phyloP scores from a whole-genome alignment of 2,797 vertebrate genomes.

The Bucorvus abyssinicus region DNA sequence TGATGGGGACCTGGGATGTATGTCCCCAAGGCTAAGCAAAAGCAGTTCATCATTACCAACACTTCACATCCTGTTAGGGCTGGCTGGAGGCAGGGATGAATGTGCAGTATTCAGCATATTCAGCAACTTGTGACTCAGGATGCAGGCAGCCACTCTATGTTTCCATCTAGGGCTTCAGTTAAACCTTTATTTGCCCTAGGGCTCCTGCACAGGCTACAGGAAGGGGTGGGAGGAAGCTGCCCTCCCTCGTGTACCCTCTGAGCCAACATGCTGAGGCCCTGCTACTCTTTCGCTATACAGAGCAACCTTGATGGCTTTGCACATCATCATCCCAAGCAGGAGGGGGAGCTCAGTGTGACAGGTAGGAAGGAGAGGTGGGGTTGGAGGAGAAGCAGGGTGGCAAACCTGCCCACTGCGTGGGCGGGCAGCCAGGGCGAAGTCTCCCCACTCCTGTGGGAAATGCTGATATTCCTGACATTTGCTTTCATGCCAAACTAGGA shows the following conservation, averaged over 20 bases:
- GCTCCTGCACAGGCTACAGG: background rate
- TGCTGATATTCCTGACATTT: slow-evolving; percentile 18
- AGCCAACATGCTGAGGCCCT: background rate
- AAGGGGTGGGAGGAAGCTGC: background rate
- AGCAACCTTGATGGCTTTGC: background rate
- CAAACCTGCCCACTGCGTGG: background rate
- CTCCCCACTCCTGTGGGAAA: background rate
- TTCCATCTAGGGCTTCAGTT: background rate
- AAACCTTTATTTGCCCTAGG: slow-evolving; percentile 2
- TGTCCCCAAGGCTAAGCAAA: background rate
- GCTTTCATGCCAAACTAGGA: background rate
- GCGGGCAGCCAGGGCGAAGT: background rate
- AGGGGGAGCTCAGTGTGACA: background rate
- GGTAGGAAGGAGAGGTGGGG: background rate
- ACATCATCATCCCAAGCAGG: background rate
- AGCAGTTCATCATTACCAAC: background rate
- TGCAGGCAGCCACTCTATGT: background rate
- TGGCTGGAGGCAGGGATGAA: background rate
- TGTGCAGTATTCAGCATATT: background rate
- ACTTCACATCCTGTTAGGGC: background rate
- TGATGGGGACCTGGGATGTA: background rate
- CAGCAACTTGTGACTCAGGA: background rate
- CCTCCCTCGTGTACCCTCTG: rapidly evolving
- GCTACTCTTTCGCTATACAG: background rate
- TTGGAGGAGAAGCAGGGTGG: background rate